Evolutionary conservation across 2,888 invertebrate species (phyloP), one percentile per base, ranked within the genome.

Genomic region (Ochropleura plecta): DNA sequence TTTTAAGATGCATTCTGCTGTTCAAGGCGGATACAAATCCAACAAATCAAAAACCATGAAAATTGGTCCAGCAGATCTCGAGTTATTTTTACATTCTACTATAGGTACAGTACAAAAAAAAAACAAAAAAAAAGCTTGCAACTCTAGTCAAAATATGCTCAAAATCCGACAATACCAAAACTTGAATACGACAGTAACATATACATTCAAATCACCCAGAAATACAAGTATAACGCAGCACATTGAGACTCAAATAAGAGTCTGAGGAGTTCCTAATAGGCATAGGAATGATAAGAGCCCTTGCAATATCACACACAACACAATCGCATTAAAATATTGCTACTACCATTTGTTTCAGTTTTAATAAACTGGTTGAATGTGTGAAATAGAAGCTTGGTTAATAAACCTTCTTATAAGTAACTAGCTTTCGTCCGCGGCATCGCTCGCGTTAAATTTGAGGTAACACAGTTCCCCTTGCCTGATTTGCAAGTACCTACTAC

Each of bases 301-400:
- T 72, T 81, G 73, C 76, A 82, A 85, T 86, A 83, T 73, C 76
- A 70, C 65, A 76, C 76, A 83, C 86, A 85, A 82, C 75, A 85
- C 73, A 81, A 86, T 86, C 79, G 75, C 73, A 86, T 83, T 85
- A 85, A 76, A 78, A 83, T 81, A 77, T 82, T 55, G 59, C 66
- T 16, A 5, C 62, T 84, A 84, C 81, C 10, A 73, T 63, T 59
- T 48, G 70, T 70, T 72, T 55, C 68, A 68, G 49, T 9, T 2
- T 5, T 14, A 0, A 6, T 5, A 0, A 1, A 53, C 30, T 30
- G 30, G 30, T 30, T 30, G 3, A 30, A 30, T 30, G 30, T 30
- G 30, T 30, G n/a, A n/a, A 30, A 30, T 30, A 30, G 30, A 30
- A 30, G 30, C 30, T 2, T 30, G 30, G 30, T 30, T 2, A 30